Evolutionary conservation across 2,888 invertebrate genomes (phyloP), one percentile per base, ranked within the genome.

Genomic region (Nomada lathburiana): DNA sequence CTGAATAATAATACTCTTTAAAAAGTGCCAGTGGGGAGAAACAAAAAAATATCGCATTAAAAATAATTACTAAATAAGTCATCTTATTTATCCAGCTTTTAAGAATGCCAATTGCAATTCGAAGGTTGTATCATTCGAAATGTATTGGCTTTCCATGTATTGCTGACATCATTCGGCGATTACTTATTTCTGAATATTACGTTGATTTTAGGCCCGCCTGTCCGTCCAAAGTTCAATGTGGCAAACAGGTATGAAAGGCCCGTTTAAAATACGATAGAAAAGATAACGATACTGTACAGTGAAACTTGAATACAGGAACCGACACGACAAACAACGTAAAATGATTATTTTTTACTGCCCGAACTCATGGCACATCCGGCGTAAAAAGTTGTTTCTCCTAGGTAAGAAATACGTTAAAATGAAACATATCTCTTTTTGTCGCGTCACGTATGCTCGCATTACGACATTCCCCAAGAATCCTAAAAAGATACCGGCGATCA

Each of bases 131-230:
- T 18, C 42, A 29, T 52, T 59, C 36, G 5, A 29, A 29, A 5
- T 36, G 36, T 13, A 36, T 57, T 18, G 23, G n/a, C 9, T 59
- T 71, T 62, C 29, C 9, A 47, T 44, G 11, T 50, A 20, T 36
- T 23, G 63, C 50, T 76, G 57, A 26, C 57, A 42, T 69, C 44
- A 69, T 62, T 53, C 53, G 23, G 11, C 23, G 13, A 44, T 36
- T 57, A 26, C n/a, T 69, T 76, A 76, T 69, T 69, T 77, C 70
- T 1, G 3, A 44, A 20, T 63, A 23, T 63, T 63, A 55, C 57
- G 57, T 20, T 77, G 50, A 2, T n/a, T 20, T 26, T n/a, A 13
- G 18, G n/a, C 5, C 20, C 16, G 18, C 16, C 13, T 10, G 7
- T 20, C 5, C 13, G 4, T 16, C 5, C 16, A 2, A 23, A 69